phyloP scores from a whole-genome alignment of 2,888 invertebrate genomes.

The Sinhomidia bicolor region DNA sequence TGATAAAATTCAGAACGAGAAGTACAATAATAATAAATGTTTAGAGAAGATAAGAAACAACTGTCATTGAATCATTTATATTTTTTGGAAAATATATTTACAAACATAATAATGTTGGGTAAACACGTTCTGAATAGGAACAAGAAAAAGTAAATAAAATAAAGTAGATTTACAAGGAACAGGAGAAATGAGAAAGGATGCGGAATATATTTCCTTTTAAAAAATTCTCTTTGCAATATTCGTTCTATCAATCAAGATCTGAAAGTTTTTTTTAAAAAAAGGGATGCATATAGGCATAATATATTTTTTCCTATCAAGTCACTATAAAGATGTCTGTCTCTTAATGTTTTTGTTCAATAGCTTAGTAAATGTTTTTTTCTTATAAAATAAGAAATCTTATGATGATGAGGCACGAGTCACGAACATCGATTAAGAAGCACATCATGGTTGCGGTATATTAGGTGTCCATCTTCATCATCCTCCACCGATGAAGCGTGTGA shows the following conservation, averaged over 20 bases:
- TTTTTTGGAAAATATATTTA: neutral
- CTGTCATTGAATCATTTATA: neutral
- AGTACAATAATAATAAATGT: neutral
- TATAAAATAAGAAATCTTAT: conserved; percentile 61
- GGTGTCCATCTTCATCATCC: conserved; percentile 99
- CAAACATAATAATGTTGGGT: too few relatives aligned
- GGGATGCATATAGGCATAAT: neutral
- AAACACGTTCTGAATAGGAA: conserved; percentile 9
- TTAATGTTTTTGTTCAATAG: neutral
- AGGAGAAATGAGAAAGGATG: neutral
- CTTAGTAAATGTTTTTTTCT: conserved; percentile 35
- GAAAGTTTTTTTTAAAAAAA: neutral
- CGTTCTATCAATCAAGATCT: neutral
- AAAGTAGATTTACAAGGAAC: neutral
- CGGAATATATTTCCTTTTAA: neutral
- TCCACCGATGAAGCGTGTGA: conserved; percentile 93
- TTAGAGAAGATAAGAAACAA: conserved; percentile 8
- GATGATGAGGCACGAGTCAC: conserved; percentile 85
- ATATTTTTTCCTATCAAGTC: neutral
- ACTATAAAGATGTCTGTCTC: conserved; percentile 1
- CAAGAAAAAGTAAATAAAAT: neutral
- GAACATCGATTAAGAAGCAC: conserved; percentile 99
- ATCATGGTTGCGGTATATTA: conserved; percentile 99
- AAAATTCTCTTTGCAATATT: neutral
- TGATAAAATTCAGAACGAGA: neutral